These are phyloP conservation scores for Semaprochilodus insignis DNA, from an alignment of 2,797 vertebrate species.

Conservation along the genomic window DNA sequence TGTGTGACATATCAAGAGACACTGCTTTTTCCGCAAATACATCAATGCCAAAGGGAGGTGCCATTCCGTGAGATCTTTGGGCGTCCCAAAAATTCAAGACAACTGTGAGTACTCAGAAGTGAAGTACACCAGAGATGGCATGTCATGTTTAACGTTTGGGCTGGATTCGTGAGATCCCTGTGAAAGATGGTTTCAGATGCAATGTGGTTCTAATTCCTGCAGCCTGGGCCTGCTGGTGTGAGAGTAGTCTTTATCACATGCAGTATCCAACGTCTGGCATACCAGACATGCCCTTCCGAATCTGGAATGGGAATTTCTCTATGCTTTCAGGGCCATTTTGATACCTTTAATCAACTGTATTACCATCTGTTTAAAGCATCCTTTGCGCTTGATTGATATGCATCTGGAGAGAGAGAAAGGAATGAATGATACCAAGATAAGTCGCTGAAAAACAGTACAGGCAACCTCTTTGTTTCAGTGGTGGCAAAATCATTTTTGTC, in stretches of 20 bases:
- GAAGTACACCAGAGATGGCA: slow-evolving; percentile 57
- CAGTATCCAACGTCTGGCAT: slow-evolving; percentile 59
- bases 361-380: slow-evolving; percentile 39
- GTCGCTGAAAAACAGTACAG: slow-evolving; percentile 18
- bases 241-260: slow-evolving; percentile 62
- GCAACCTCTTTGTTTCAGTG: slow-evolving; percentile 33
- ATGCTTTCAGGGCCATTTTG: slow-evolving; percentile 53
- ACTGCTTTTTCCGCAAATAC: slow-evolving; percentile 39
- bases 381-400: slow-evolving; percentile 46
- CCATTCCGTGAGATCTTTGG: slow-evolving; percentile 61
- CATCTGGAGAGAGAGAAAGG: slow-evolving; percentile 51
- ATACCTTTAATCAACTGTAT: slow-evolving; percentile 61
- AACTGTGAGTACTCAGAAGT: slow-evolving; percentile 56
- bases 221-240: slow-evolving; percentile 57
- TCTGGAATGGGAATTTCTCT: slow-evolving; percentile 53
- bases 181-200: slow-evolving; percentile 57
- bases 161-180: slow-evolving; percentile 56
- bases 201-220: slow-evolving; percentile 67
- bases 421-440: slow-evolving; percentile 46
- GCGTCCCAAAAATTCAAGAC: slow-evolving; percentile 56
- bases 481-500: slow-evolving; percentile 37
- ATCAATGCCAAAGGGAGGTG: slow-evolving; percentile 56
- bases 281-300: slow-evolving; percentile 61
- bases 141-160: slow-evolving; percentile 59
- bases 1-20: slow-evolving; percentile 47